Base-by-base conservation (phyloP, 2,797 vertebrate species). In the Sciaenops ocellatus region DNA sequence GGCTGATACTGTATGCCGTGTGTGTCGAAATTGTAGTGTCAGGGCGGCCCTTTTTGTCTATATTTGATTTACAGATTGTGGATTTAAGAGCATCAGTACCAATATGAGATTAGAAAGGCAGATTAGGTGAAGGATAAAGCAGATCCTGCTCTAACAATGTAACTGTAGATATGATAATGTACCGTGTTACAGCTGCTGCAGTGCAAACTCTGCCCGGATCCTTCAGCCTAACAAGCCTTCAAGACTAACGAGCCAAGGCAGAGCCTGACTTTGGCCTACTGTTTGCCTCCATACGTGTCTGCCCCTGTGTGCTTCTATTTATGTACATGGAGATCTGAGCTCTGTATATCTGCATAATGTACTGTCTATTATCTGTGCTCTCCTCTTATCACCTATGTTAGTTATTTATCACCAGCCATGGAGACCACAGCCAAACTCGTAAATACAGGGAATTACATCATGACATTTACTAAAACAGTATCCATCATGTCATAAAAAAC, bases 321-420 rank as follows among this genome's bases (percentile, higher is more conserved):
- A 77, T 65, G 38, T 16, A 26, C 38, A 55, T 0, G 48, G 22
- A 64, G 63, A 30, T 48, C 46, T 71, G 79, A 41, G 17, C 18
- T 65, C 8, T 55, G n/a, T 67, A 24, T 42, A 44, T 26, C 67
- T 64, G 44, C 52, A 28, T 69, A 70, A 70, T 65, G 66, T 10
- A 13, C 18, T 51, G 34, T 68, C 52, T 60, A 50, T 57, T 71
- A 70, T 65, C 26, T 55, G 17, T 10, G 3, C 55, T 51, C 26
- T 55, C 10, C 18, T 13, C 28, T 28, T 46, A 64, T 61, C 54
- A 61, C 55, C n/a, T 15, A 15, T 3, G n/a, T 20, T n/a, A 50
- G 50, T 72, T 57, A 75, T 67, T 64, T 69, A 66, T 73, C 50
- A 62, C 30, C 47, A 59, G 46, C 47, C 74, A n/a, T 15, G 47